Conservation (phyloP, 2,113 vertebrate species). For the Empidonax traillii region DNA sequence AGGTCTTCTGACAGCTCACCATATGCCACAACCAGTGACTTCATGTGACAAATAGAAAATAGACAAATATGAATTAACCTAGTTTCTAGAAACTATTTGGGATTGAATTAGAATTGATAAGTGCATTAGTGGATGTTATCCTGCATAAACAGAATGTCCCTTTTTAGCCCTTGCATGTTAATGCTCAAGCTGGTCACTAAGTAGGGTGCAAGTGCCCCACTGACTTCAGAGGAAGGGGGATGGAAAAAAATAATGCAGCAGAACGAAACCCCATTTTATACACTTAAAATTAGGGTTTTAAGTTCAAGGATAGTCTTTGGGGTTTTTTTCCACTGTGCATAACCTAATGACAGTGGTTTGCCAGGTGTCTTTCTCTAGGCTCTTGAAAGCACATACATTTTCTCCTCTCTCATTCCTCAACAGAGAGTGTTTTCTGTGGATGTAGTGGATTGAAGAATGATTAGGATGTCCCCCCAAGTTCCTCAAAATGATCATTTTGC, state of each 20-base stretch:
- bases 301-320: neutral
- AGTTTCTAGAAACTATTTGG: neutral
- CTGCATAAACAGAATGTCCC: neutral
- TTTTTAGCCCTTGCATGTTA: neutral
- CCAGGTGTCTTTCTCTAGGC: neutral
- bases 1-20: neutral
- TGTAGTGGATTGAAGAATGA: neutral
- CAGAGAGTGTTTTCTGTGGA: neutral
- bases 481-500: too few relatives aligned
- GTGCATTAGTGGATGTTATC: neutral
- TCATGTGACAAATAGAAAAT: neutral
- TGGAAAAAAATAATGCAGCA: neutral
- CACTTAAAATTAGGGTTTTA: neutral
- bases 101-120: neutral
- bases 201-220: neutral
- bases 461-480: too few relatives aligned
- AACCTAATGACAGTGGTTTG: neutral
- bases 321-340: neutral
- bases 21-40: neutral
- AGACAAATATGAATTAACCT: neutral
- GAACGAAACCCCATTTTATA: neutral
- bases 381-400: neutral
- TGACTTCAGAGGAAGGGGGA: neutral
- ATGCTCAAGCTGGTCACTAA: neutral
- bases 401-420: neutral